phyloP scores from a whole-genome alignment of 1,140 invertebrate species.

The Temnothorax curvispinosus region DNA sequence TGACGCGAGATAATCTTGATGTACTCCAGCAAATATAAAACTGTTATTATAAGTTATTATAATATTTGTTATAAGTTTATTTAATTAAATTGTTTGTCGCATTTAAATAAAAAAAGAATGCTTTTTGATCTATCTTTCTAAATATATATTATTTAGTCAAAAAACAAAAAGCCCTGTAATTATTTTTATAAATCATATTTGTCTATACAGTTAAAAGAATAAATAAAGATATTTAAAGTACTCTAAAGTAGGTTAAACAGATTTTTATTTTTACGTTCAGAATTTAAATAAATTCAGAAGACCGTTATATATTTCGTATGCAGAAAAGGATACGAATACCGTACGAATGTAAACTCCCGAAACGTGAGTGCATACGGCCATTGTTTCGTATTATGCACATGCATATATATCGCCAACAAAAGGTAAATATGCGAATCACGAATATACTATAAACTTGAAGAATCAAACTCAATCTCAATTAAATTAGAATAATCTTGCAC shows the following conservation, averaged over 20 bases:
- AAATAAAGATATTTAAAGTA: background rate
- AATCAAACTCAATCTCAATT: background rate
- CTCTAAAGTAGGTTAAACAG: background rate
- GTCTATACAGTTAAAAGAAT: background rate
- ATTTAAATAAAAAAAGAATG: background rate
- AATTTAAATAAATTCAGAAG: background rate
- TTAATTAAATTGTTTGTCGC: background rate
- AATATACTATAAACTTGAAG: background rate
- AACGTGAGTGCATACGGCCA: background rate
- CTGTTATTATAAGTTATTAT: background rate
- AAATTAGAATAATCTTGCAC: background rate
- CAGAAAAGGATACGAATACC: background rate
- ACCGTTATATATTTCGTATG: slow-evolving; percentile 6
- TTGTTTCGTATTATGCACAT: background rate
- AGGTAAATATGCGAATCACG: background rate
- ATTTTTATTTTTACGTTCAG: background rate
- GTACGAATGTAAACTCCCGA: background rate
- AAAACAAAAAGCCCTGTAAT: background rate
- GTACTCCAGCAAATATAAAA: background rate
- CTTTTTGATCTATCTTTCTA: background rate
- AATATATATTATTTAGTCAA: background rate
- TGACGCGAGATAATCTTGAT: background rate
- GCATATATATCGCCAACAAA: background rate
- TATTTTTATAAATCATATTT: background rate
- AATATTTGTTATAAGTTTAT: background rate